Conservation (phyloP, 2,113 vertebrate genomes). For the Channa argus region DNA sequence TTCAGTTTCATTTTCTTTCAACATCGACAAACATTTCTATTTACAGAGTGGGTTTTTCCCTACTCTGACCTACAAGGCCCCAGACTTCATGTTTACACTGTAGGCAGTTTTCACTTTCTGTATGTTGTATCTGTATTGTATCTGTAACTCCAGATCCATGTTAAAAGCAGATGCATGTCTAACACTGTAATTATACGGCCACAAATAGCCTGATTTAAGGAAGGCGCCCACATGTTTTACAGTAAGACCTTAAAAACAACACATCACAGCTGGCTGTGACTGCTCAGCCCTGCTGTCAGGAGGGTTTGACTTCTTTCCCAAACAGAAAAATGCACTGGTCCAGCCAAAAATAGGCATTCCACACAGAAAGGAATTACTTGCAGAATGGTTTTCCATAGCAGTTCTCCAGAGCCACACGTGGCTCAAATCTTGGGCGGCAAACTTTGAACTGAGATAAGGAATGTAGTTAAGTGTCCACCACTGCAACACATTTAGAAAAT, state of each 20-base stretch:
- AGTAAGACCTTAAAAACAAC: conserved; percentile 61
- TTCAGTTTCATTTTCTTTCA: neutral
- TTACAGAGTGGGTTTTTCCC: conserved; percentile 13
- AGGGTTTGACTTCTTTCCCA: conserved; percentile 28
- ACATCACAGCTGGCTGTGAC: conserved; percentile 66
- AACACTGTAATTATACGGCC: conserved; percentile 74
- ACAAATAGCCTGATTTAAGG: conserved; percentile 75
- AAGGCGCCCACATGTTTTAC: conserved; percentile 72
- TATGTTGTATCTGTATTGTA: conserved; percentile 39
- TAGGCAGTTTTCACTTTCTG: neutral
- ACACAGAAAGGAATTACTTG: conserved; percentile 62
- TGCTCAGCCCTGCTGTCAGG: conserved; percentile 52
- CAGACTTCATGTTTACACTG: conserved; percentile 33
- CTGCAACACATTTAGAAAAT: conserved; percentile 31
- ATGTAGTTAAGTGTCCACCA: conserved; percentile 35
- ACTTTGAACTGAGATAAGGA: conserved; percentile 51
- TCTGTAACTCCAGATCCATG: conserved; percentile 50
- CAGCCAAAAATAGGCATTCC: conserved; percentile 75
- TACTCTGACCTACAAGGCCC: conserved; percentile 40
- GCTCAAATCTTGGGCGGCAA: conserved; percentile 52
- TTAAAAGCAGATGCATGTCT: conserved; percentile 68
- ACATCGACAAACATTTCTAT: conserved; percentile 6
- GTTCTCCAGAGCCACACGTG: conserved; percentile 53
- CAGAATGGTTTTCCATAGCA: conserved; percentile 68
- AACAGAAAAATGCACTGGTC: conserved; percentile 63